Conservation (phyloP, 2,113 vertebrate species). For the Heptranchias perlo region DNA sequence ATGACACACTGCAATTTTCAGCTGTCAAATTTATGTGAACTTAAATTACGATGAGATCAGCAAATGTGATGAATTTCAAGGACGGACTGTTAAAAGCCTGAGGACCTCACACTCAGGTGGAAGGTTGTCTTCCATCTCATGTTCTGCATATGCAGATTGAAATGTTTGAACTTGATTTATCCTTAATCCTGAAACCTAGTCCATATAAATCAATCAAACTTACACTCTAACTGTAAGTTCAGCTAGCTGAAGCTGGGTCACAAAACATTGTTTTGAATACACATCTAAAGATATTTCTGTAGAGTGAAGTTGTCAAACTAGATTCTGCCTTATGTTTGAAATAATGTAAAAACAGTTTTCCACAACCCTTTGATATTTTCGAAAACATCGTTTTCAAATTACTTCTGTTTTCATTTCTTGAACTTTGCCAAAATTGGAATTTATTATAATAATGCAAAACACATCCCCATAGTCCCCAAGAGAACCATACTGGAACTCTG, state of each 20-base stretch:
- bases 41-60: constrained; percentile 11
- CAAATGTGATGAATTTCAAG: constrained; percentile 6
- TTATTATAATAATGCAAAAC: constrained; percentile 38
- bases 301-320: constrained; percentile 20
- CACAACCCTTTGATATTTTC: constrained; percentile 30
- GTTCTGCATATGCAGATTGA: neutral
- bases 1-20: neutral
- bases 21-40: neutral
- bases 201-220: constrained; percentile 16
- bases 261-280: constrained; percentile 19
- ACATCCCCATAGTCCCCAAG: constrained; percentile 8
- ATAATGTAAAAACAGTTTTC: constrained; percentile 25
- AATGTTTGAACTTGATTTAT: constrained; percentile 2
- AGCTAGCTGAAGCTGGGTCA: neutral
- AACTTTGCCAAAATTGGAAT: constrained; percentile 38
- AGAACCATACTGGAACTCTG: constrained; percentile 2
- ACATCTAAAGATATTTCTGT: neutral
- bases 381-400: constrained; percentile 33
- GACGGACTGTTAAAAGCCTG: neutral
- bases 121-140: neutral
- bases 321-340: constrained; percentile 21
- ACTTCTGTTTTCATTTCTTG: constrained; percentile 36
- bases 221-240: neutral
- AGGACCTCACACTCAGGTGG: neutral
- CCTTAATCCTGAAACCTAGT: neutral